These are phyloP conservation scores for Herpailurus yagouaroundi DNA, from an alignment of 2,113 vertebrate species.

Conservation along the genomic window DNA sequence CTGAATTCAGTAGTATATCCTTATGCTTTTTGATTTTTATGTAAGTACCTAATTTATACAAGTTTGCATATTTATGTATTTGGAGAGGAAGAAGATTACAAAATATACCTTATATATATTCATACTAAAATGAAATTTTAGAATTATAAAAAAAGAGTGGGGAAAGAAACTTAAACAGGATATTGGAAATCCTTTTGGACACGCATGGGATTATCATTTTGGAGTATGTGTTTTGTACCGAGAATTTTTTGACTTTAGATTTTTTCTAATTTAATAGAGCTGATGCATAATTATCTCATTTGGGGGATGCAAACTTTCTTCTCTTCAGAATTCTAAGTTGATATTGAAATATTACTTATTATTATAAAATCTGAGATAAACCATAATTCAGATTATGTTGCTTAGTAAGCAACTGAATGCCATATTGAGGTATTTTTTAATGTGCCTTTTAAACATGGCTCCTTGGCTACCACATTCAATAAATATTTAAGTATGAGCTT, in stretches of 20 bases:
- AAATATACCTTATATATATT: not conserved
- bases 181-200: not conserved
- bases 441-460: slow-evolving; percentile 66
- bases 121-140: not conserved
- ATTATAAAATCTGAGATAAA: slow-evolving; percentile 51
- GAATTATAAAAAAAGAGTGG: not conserved
- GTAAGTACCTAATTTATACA: not conserved
- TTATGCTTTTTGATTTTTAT: slow-evolving; percentile 12
- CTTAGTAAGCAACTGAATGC: slow-evolving; percentile 19
- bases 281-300: not conserved
- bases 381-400: slow-evolving; percentile 7
- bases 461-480: slow-evolving; percentile 78
- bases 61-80: not conserved
- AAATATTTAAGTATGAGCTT: slow-evolving; percentile 82
- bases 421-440: slow-evolving; percentile 45
- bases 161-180: not conserved
- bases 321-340: slow-evolving; percentile 60
- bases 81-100: not conserved
- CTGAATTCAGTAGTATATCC: not conserved
- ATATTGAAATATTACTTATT: not conserved
- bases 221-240: not conserved
- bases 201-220: not conserved
- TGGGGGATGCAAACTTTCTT: slow-evolving; percentile 15
- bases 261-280: not conserved
- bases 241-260: not conserved